Evolutionary conservation across 2,113 vertebrate species (phyloP).

Genomic region (Penelope pileata): DNA sequence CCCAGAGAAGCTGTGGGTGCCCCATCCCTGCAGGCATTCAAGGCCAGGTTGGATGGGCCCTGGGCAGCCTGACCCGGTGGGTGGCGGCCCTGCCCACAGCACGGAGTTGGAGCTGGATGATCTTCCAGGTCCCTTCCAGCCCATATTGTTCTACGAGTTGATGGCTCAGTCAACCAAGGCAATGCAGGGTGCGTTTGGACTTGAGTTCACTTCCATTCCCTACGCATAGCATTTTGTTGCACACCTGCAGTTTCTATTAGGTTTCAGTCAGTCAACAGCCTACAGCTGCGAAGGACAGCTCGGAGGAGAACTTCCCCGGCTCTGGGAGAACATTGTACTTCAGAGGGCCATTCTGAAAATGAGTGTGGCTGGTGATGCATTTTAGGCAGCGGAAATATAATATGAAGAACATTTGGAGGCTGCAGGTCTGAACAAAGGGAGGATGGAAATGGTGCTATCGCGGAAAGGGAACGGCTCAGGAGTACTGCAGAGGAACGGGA

Average conservation of each 20-base stretch:
- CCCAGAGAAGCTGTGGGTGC: no score
- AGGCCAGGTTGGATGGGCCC: no score
- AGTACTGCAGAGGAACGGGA: not conserved
- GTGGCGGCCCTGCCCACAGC: no score
- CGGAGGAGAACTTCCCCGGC: not conserved
- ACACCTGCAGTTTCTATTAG: not conserved
- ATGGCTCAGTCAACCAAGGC: not conserved
- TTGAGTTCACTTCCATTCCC: not conserved
- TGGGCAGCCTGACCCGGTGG: no score
- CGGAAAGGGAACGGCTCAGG: not conserved
- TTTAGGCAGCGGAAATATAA: not conserved
- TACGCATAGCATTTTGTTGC: not conserved
- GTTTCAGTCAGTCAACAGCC: not conserved
- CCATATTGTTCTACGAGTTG: no score
- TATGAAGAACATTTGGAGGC: slow-evolving; percentile 3
- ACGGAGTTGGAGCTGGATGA: no score
- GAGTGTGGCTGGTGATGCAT: not conserved
- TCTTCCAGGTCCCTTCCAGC: no score
- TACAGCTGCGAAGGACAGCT: not conserved
- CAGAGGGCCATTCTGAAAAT: slow-evolving; percentile 22
- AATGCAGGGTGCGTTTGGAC: not conserved
- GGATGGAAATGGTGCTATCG: not conserved
- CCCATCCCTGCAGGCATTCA: no score
- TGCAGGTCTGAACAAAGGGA: slow-evolving; percentile 35
- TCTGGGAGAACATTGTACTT: slow-evolving; percentile 51